phyloP scores from a whole-genome alignment of 2,797 vertebrate species.

The Synaphobranchus kaupii region DNA sequence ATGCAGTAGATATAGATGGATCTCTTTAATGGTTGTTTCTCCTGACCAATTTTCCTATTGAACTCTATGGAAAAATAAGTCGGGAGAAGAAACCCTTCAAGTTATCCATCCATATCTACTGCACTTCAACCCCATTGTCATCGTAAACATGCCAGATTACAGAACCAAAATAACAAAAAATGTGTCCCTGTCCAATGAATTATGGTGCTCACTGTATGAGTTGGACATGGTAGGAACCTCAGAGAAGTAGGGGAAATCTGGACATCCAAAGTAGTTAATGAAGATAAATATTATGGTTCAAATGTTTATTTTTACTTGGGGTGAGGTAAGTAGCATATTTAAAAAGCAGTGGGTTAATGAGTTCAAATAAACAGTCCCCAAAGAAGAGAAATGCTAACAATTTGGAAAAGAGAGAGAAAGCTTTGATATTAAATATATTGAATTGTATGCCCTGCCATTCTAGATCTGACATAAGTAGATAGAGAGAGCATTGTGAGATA shows the following conservation, averaged over 20 bases:
- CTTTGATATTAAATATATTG: background rate
- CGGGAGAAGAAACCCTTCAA: too few species aligned
- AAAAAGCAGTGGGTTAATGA: background rate
- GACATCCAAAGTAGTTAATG: background rate
- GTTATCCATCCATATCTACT: too few species aligned
- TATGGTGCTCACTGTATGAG: too few species aligned
- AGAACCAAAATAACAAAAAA: too few species aligned
- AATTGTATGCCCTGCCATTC: background rate
- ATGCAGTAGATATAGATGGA: too few species aligned
- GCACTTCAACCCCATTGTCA: too few species aligned
- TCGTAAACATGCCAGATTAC: too few species aligned
- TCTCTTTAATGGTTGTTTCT: too few species aligned
- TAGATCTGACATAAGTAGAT: background rate
- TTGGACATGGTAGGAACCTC: background rate
- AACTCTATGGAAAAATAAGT: too few species aligned
- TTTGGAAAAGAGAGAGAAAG: background rate
- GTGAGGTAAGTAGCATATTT: constrained; percentile 4
- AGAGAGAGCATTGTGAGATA: background rate
- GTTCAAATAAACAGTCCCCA: background rate
- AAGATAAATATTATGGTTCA: constrained; percentile 3
- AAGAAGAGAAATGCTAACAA: background rate
- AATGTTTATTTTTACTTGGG: constrained; percentile 12
- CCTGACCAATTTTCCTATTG: too few species aligned
- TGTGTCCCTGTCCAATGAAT: too few species aligned
- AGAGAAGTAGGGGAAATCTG: background rate